Conservation (phyloP, 2,797 vertebrate genomes). For the Phaenicophaeus curvirostris region DNA sequence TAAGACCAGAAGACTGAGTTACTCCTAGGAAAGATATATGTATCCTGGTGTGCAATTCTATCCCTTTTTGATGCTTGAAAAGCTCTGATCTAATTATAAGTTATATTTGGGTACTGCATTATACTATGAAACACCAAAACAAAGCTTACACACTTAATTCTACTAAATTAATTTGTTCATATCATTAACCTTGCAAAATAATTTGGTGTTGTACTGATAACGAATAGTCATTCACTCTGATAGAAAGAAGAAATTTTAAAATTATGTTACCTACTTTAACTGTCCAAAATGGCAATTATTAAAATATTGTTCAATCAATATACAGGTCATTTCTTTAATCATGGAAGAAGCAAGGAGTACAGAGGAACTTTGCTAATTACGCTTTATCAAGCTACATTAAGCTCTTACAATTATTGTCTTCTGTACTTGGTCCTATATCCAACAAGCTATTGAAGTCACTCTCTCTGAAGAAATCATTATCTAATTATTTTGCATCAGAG, state of each 20-base stretch:
- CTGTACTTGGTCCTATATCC: not conserved
- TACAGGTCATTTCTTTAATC: constrained; percentile 42
- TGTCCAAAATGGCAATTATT: not conserved
- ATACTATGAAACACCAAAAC: not conserved
- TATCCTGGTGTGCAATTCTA: not conserved
- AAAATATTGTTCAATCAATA: constrained; percentile 24
- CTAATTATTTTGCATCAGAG: constrained; percentile 7
- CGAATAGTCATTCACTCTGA: not conserved
- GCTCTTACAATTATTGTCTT: not conserved
- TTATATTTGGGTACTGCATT: not conserved
- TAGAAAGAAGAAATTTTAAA: constrained; percentile 16
- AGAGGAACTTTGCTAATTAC: constrained; percentile 40
- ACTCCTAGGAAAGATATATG: not conserved
- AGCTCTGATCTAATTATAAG: not conserved
- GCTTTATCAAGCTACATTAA: constrained; percentile 39
- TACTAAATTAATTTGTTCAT: not conserved
- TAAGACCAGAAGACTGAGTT: not conserved
- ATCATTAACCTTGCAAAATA: constrained; percentile 23
- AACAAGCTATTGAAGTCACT: not conserved
- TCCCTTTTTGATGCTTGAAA: not conserved
- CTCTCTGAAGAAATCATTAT: not conserved
- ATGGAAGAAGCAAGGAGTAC: constrained; percentile 9
- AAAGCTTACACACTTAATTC: not conserved
- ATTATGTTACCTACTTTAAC: constrained; percentile 18
- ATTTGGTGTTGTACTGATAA: not conserved